Conservation (phyloP, 2,888 invertebrate species). For the Campoletis raptor region DNA sequence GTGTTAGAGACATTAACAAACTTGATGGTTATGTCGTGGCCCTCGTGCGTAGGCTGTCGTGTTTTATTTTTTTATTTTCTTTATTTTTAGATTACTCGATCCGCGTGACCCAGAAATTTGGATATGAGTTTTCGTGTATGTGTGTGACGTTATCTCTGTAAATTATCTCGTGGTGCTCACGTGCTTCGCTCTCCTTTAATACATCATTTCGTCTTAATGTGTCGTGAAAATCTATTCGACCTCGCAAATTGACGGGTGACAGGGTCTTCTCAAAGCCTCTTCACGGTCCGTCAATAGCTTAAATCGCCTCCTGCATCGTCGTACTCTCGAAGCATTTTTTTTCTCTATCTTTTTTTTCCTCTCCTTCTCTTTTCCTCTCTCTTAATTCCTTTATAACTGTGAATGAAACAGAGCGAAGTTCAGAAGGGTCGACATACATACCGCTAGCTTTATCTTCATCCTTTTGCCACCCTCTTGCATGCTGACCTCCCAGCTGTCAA, state of each 20-base stretch:
- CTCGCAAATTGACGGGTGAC: conserved; percentile 55
- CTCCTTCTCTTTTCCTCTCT: background rate
- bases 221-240: conserved; percentile 45
- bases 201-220: conserved; percentile 4
- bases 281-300: conserved; percentile 52
- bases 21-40: background rate
- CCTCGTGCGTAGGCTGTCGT: conserved; percentile 14
- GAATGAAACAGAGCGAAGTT: conserved; percentile 18
- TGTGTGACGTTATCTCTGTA: background rate
- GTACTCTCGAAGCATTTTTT: conserved; percentile 31
- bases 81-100: conserved; percentile 18
- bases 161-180: conserved; percentile 9
- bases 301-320: conserved; percentile 33
- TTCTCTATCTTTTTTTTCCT: background rate
- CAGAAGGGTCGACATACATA: conserved; percentile 29
- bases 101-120: conserved; percentile 22
- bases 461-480: conserved; percentile 33
- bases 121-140: conserved; percentile 30
- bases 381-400: conserved; percentile 41
- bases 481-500: conserved; percentile 61
- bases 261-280: conserved; percentile 53
- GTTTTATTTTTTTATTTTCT: background rate
- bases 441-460: conserved; percentile 20
- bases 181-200: background rate
- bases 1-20: background rate